Percentiles rank a stretch among this genome's conserved stretches.
Conservation (phyloP, 2,888 invertebrate genomes). For the Ennomos fuscantarius region DNA sequence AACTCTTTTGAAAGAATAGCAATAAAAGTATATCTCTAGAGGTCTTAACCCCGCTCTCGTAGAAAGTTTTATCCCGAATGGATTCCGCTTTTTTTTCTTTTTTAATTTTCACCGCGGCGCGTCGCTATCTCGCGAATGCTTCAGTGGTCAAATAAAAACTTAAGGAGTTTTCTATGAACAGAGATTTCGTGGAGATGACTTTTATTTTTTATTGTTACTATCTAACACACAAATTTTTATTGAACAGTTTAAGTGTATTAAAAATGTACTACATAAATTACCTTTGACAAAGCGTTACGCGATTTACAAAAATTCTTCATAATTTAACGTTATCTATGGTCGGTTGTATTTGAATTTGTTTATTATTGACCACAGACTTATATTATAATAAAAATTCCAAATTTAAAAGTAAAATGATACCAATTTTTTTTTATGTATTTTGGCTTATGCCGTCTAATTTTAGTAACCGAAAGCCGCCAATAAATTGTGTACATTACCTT, state of each 20-base stretch:
- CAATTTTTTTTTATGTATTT: neutral
- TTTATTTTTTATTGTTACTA: neutral
- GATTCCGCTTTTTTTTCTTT: conserved; percentile 58
- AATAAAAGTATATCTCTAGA: conserved; percentile 44
- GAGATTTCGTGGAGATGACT: conserved; percentile 41
- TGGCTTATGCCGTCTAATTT: conserved; percentile 12
- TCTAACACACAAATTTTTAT: no score
- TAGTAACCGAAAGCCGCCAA: neutral
- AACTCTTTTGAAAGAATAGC: conserved; percentile 36
- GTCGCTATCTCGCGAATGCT: conserved; percentile 84
- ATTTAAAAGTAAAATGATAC: conserved; percentile 3
- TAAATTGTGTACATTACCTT: conserved; percentile 1
- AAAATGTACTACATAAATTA: no score
- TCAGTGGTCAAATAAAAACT: conserved; percentile 86
- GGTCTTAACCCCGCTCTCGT: conserved; percentile 39
- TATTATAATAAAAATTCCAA: conserved; percentile 1
- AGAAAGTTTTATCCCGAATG: conserved; percentile 41
- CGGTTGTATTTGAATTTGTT: neutral
- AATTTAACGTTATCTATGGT: no score
- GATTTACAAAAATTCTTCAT: no score
- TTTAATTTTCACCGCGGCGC: conserved; percentile 80
- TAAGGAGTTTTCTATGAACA: conserved; percentile 77
- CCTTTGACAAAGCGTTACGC: no score
- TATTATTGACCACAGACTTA: neutral
- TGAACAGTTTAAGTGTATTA: no score